Evolutionary conservation across 2,888 invertebrate genomes (phyloP).

Genomic region (Ormyrus nitidulus): DNA sequence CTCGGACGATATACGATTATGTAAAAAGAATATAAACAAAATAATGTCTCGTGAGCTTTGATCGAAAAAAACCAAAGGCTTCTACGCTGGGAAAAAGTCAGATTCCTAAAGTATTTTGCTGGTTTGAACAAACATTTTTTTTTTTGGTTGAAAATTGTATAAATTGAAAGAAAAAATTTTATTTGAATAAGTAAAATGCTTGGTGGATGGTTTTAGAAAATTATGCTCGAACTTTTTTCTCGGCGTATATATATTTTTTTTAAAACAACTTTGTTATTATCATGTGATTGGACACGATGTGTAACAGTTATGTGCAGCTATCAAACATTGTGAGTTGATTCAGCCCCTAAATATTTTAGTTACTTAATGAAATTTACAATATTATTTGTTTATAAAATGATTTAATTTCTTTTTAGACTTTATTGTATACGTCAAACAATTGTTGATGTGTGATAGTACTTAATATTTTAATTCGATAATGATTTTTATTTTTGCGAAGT

Average conservation of each 20-base stretch:
- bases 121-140: slow-evolving; percentile 19
- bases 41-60: slow-evolving; percentile 32
- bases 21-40: slow-evolving; percentile 26
- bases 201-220: neutral
- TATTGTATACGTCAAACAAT: no score
- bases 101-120: neutral
- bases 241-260: slow-evolving; percentile 28
- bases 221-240: slow-evolving; percentile 20
- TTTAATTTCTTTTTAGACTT: neutral
- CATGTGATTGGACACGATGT: slow-evolving; percentile 34
- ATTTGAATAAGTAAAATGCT: slow-evolving; percentile 5
- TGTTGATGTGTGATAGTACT: neutral
- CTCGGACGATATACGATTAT: slow-evolving; percentile 20
- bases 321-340: slow-evolving; percentile 34
- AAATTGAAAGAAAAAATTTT: neutral
- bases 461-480: slow-evolving; percentile 20
- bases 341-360: slow-evolving; percentile 22
- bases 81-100: slow-evolving; percentile 42
- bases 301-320: slow-evolving; percentile 20
- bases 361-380: slow-evolving; percentile 2
- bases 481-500: neutral
- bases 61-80: slow-evolving; percentile 63
- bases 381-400: slow-evolving; percentile 2
- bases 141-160: slow-evolving; percentile 7
- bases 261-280: slow-evolving; percentile 45